Evolutionary conservation across 2,888 invertebrate genomes (phyloP).

Genomic region (Sarcophaga carnaria): DNA sequence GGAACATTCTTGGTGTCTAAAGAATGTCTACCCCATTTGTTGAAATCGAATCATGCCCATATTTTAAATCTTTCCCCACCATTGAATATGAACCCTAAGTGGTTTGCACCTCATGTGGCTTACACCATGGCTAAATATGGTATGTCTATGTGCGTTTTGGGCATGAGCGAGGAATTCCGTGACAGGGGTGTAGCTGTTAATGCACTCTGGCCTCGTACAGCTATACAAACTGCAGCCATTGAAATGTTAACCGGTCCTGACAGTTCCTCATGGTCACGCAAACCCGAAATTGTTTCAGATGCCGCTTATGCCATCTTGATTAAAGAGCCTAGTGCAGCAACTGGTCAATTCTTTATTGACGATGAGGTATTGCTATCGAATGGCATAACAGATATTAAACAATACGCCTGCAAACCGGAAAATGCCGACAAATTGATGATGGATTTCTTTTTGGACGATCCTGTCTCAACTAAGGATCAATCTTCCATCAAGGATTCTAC

Average conservation of each 20-base stretch:
- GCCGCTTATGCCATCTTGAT: conserved; percentile 80
- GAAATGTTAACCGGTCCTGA: conserved; percentile 89
- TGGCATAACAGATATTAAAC: conserved; percentile 91
- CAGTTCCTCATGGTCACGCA: conserved; percentile 78
- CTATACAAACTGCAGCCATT: conserved; percentile 96
- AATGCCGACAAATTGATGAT: conserved; percentile 87
- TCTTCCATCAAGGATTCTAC: conserved; percentile 45
- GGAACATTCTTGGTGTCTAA: conserved; percentile 98
- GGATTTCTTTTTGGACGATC: conserved; percentile 92
- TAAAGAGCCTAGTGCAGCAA: conserved; percentile 89
- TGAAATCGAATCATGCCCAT: conserved; percentile 94
- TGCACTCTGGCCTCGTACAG: conserved; percentile 97
- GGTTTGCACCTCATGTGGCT: conserved; percentile 95
- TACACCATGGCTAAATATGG: conserved; percentile 99
- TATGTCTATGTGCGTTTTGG: conserved; percentile 99
- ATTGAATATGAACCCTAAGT: conserved; percentile 91
- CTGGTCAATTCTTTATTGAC: conserved; percentile 96
- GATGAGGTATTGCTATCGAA: conserved; percentile 91
- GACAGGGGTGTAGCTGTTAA: conserved; percentile 93
- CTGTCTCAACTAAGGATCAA: neutral
- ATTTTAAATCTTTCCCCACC: conserved; percentile 98
- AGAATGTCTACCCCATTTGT: conserved; percentile 92
- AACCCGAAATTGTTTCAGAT: conserved; percentile 81
- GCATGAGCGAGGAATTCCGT: conserved; percentile 97
- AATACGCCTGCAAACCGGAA: conserved; percentile 92